Conservation (phyloP, 2,797 vertebrate species). For the Clarias pachynema region DNA sequence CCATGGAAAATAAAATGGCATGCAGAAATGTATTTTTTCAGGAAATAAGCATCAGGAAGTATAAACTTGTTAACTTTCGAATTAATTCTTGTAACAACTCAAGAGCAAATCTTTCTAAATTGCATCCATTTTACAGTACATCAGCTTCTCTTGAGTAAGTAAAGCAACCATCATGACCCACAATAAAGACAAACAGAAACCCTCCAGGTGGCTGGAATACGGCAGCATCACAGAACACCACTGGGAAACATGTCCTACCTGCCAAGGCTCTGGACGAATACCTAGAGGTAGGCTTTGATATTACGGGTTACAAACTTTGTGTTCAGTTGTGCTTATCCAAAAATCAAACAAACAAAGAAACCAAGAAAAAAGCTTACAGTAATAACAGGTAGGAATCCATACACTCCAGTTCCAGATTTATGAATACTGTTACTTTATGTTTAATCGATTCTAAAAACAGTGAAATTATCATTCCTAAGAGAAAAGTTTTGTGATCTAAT, state of each 20-base stretch:
- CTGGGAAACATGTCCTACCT: slow-evolving; percentile 80
- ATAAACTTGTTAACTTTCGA: background rate
- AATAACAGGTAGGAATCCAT: background rate
- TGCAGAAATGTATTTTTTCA: background rate
- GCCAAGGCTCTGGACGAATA: slow-evolving; percentile 83
- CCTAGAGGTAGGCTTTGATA: slow-evolving; percentile 72
- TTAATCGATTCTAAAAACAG: background rate
- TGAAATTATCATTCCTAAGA: background rate
- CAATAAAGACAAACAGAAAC: slow-evolving; percentile 48
- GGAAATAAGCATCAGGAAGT: background rate
- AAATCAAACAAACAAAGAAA: no score
- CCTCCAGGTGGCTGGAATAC: slow-evolving; percentile 65
- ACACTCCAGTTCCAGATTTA: background rate
- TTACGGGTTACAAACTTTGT: no score
- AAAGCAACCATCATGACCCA: slow-evolving; percentile 40
- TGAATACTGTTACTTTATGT: background rate
- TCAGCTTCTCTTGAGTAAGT: slow-evolving; percentile 41
- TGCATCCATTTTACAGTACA: slow-evolving; percentile 6
- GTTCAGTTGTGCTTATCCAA: background rate
- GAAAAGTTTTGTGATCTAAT: background rate
- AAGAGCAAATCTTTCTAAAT: slow-evolving; percentile 18
- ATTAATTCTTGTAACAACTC: background rate
- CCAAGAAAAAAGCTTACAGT: background rate
- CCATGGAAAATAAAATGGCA: background rate
- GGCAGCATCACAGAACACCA: slow-evolving; percentile 57